These are phyloP conservation scores for Fragum sueziense DNA, from an alignment of 2,888 invertebrate genomes.

Conservation along the genomic window DNA sequence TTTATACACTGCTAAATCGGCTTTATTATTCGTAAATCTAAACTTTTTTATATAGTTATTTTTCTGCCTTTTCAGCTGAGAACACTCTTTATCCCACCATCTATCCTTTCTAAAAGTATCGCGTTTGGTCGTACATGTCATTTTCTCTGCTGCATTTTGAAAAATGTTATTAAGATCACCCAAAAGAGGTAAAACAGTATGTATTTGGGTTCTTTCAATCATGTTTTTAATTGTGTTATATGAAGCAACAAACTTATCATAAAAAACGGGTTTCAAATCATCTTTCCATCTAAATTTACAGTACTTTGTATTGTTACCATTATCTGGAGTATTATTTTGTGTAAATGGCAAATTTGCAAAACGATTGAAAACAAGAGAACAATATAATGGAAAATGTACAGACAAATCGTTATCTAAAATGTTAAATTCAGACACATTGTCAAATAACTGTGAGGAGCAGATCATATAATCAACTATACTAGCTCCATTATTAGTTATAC, in stretches of 20 bases:
- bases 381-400: slow-evolving; percentile 10
- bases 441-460: not conserved
- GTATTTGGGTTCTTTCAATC: not conserved
- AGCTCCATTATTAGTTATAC: not conserved
- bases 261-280: not conserved
- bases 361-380: not conserved
- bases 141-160: not conserved
- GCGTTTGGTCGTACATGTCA: not conserved
- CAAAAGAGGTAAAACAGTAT: not conserved
- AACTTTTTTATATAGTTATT: not conserved
- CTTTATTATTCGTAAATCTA: not conserved
- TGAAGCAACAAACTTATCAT: not conserved
- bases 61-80: not conserved
- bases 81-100: not conserved
- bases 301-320: not conserved
- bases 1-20: not conserved
- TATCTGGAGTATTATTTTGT: not conserved
- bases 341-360: not conserved
- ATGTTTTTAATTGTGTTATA: not conserved
- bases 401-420: not conserved
- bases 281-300: not conserved
- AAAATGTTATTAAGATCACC: not conserved
- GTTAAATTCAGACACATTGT: not conserved
- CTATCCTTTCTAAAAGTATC: not conserved
- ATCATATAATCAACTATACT: not conserved